These are phyloP conservation scores for Chauna torquata DNA, from an alignment of 2,113 vertebrate genomes.

Conservation along the genomic window DNA sequence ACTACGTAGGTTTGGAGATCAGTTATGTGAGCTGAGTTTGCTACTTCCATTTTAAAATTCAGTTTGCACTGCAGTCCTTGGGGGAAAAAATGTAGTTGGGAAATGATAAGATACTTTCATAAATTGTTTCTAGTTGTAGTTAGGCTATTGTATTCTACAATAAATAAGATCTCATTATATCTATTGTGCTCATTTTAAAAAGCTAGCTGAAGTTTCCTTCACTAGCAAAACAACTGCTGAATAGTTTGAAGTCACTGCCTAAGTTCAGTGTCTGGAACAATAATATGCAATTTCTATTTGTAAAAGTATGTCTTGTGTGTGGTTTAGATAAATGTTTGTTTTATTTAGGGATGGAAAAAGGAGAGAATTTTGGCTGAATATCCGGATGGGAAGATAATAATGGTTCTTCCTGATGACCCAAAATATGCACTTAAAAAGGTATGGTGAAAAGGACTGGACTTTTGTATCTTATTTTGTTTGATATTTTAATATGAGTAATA, in stretches of 20 bases:
- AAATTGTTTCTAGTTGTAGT: conserved; percentile 20
- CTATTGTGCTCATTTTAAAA: conserved; percentile 42
- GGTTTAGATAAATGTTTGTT: conserved; percentile 55
- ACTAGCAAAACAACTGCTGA: conserved; percentile 39
- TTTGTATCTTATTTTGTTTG: background rate
- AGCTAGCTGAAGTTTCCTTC: conserved; percentile 56
- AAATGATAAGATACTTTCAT: conserved; percentile 22
- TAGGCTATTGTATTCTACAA: background rate
- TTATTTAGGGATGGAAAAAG: conserved; percentile 96
- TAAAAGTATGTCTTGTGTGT: conserved; percentile 6
- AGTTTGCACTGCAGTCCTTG: conserved; percentile 39
- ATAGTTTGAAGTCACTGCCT: conserved; percentile 6
- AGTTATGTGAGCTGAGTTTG: conserved; percentile 55
- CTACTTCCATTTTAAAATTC: conserved; percentile 18
- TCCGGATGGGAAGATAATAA: conserved; percentile 97
- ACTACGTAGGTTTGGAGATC: conserved; percentile 38
- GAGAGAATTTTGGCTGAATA: conserved; percentile 95
- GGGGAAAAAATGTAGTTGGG: background rate
- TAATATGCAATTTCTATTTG: background rate
- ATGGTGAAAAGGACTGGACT: background rate
- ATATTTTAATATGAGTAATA: background rate
- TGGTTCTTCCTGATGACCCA: conserved; percentile 97
- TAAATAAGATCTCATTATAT: background rate
- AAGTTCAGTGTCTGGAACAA: conserved; percentile 13
- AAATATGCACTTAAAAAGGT: conserved; percentile 99